A percentile compares a stretch with the other conserved stretches of the same genome.
These are phyloP conservation scores for Priocnemis perturbator DNA, from an alignment of 2,888 invertebrate species.

Conservation along the genomic window DNA sequence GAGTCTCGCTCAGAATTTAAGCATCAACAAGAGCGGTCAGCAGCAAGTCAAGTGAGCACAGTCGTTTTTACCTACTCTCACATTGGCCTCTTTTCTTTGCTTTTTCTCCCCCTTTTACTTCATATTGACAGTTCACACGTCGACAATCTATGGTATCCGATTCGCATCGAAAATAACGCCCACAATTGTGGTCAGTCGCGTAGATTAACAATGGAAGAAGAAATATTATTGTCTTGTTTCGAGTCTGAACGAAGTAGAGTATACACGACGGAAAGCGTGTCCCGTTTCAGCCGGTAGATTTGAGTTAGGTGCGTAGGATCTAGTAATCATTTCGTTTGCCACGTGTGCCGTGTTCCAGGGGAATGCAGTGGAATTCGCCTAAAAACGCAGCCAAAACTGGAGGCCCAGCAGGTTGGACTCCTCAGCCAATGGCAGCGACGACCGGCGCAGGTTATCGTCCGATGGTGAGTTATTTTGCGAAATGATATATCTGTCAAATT, in stretches of 20 bases:
- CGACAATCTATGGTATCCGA: too few species aligned
- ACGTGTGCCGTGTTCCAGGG: conserved; percentile 78
- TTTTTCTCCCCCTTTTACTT: not conserved
- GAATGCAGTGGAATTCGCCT: conserved; percentile 94
- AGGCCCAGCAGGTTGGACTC: conserved; percentile 84
- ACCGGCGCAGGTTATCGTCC: conserved; percentile 92
- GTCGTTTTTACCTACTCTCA: conserved; percentile 4
- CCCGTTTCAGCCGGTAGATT: too few species aligned
- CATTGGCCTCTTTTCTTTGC: conserved; percentile 1
- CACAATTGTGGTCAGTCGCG: too few species aligned
- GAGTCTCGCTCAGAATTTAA: conserved; percentile 93
- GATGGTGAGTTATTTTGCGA: conserved; percentile 81
- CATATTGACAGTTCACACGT: too few species aligned
- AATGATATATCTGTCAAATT: conserved; percentile 14
- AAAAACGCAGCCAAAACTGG: conserved; percentile 90
- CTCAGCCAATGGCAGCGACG: conserved; percentile 92
- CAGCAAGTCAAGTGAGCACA: conserved; percentile 83
- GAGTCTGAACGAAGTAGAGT: too few species aligned
- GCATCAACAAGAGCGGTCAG: conserved; percentile 86
- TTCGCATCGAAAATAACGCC: too few species aligned
- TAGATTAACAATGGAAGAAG: too few species aligned
- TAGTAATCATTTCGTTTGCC: too few species aligned
- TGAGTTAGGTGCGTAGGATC: too few species aligned
- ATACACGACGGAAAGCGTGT: too few species aligned
- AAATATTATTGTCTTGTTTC: too few species aligned